Conservation (phyloP, 2,888 invertebrate species). For the Auanema freiburgensis region DNA sequence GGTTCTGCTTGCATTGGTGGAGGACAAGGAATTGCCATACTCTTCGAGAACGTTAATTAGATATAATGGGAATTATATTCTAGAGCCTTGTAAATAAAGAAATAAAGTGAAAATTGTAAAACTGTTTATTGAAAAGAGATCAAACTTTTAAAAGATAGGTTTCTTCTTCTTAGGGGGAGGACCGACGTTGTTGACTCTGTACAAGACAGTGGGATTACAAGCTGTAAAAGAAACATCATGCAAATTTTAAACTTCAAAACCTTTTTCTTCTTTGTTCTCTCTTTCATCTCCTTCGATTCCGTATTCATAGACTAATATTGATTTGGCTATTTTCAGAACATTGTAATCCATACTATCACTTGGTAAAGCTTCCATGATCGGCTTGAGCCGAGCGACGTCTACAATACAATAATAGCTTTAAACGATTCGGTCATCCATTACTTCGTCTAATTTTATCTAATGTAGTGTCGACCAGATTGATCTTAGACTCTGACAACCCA, state of each 20-base stretch:
- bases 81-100: too few species aligned
- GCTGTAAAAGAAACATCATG: neutral
- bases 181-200: too few species aligned
- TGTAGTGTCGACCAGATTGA: conserved; percentile 28
- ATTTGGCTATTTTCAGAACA: conserved; percentile 34
- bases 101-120: too few species aligned
- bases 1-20: conserved; percentile 98
- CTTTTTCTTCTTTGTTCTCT: neutral
- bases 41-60: conserved; percentile 74
- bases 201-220: too few species aligned
- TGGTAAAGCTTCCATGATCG: conserved; percentile 48
- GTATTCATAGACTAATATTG: conserved; percentile 46
- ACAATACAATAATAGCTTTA: neutral
- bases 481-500: conserved; percentile 25
- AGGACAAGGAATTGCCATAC: conserved; percentile 92
- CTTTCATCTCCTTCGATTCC: conserved; percentile 21
- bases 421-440: neutral
- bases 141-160: too few species aligned
- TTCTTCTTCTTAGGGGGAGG: too few species aligned
- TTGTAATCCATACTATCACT: conserved; percentile 34
- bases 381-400: conserved; percentile 48
- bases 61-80: neutral
- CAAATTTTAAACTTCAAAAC: too few species aligned
- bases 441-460: conserved; percentile 23
- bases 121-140: too few species aligned